Evolutionary conservation across 2,888 invertebrate species (phyloP).

Genomic region (Lasioglossum villosulum): DNA sequence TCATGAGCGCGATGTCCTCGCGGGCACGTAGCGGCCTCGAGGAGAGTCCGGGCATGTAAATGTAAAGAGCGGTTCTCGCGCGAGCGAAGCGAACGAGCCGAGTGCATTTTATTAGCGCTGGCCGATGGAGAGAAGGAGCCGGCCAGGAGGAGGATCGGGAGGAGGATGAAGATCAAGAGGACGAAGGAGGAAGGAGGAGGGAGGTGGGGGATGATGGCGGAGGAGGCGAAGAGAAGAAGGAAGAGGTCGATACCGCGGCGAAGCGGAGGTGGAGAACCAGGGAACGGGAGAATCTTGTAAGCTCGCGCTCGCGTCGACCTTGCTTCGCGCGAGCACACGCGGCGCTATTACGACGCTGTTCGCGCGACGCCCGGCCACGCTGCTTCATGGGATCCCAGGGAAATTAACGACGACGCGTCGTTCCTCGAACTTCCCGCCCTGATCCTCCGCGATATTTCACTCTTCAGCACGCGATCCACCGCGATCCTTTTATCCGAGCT

Average conservation of each 20-base stretch:
- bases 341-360: slow-evolving; percentile 70
- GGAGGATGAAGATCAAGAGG: slow-evolving; percentile 39
- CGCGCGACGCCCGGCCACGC: slow-evolving; percentile 54
- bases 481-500: not conserved
- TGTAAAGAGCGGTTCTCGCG: slow-evolving; percentile 70
- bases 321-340: slow-evolving; percentile 71
- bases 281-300: slow-evolving; percentile 66
- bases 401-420: slow-evolving; percentile 56
- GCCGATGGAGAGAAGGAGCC: slow-evolving; percentile 16
- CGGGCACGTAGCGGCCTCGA: slow-evolving; percentile 68
- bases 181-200: not conserved
- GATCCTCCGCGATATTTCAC: slow-evolving; percentile 19
- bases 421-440: slow-evolving; percentile 14
- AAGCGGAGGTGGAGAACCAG: slow-evolving; percentile 26
- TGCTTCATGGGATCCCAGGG: slow-evolving; percentile 48
- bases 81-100: slow-evolving; percentile 56
- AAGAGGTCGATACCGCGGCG: slow-evolving; percentile 55
- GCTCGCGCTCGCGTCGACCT: slow-evolving; percentile 70
- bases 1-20: slow-evolving; percentile 74
- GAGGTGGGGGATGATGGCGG: slow-evolving; percentile 9
- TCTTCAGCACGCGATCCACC: slow-evolving; percentile 12
- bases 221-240: slow-evolving; percentile 54
- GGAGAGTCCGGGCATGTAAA: slow-evolving; percentile 71
- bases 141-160: not conserved
- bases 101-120: slow-evolving; percentile 68